Evolutionary conservation across 2,113 vertebrate genomes (phyloP), one percentile per base, ranked within the genome.

Genomic region (Hemicordylus capensis): DNA sequence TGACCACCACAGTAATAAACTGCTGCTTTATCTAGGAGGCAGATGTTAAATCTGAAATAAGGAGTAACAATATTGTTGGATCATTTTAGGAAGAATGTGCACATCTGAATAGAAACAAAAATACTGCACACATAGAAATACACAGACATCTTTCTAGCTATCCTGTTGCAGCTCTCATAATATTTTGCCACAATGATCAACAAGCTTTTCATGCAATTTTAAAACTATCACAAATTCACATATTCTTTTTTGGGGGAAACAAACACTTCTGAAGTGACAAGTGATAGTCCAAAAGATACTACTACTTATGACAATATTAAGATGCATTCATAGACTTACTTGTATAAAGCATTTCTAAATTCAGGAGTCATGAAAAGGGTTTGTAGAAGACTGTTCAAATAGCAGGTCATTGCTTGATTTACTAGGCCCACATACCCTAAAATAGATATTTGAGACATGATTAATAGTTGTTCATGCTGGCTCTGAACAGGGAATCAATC

Each of bases 401-500:
- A 99, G 93, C 99, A 99, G 84, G 99, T 99, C 99, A 99, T 99
- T 64, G 99, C 99, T 93, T 99, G 99, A 95, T 99, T 99, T 92
- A 99, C 98, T 93, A 99, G 95, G 78, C 99, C 99, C 85, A 99
- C 98, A 61, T 99, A 99, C 89, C 99, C 99, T 99, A 94, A 37
- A 95, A 91, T 66, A 64, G 89, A 37, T 44, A 31, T 88, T 44
- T 86, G 59, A 69, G 84, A 37, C 89, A 39, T 70, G 26, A 11
- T 39, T 84, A 84, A 0, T 80, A 81, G 56, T 59, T 7, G 76
- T 31, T 83, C 76, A 22, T 12, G 46, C 26, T 79, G 19, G 14
- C 12, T 61, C 31, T 39, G 17, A 86, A 86, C 37, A 73, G 12
- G 77, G 20, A 69, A 81, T 83, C 74, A 77, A 81, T 28, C 66